These are phyloP conservation scores for Pangasius sanitwongsei DNA, from an alignment of 2,797 vertebrate genomes.

Conservation along the genomic window DNA sequence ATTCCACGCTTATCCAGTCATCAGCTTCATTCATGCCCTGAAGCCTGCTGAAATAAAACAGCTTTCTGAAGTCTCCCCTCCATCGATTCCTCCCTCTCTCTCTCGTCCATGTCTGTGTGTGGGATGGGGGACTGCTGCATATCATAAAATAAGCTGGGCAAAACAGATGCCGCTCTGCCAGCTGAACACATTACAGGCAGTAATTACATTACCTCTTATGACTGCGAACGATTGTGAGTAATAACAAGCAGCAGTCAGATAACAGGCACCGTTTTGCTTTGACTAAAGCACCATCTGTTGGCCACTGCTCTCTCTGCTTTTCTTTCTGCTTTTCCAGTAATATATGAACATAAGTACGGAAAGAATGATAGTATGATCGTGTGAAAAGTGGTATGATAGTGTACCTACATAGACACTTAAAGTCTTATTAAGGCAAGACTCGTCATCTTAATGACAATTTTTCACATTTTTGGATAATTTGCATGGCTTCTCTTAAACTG, in stretches of 20 bases:
- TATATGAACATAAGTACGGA: background rate
- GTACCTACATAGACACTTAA: background rate
- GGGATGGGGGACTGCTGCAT: constrained; percentile 8
- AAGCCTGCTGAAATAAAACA: constrained; percentile 38
- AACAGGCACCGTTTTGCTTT: constrained; percentile 52
- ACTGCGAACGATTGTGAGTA: constrained; percentile 48
- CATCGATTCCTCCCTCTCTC: constrained; percentile 31
- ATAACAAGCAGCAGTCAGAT: constrained; percentile 48
- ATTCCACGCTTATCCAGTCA: constrained; percentile 37
- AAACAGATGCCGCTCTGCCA: constrained; percentile 41
- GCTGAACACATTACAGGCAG: constrained; percentile 48
- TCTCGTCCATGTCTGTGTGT: background rate
- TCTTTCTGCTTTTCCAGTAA: too few species aligned
- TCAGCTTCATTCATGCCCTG: constrained; percentile 40
- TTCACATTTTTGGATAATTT: background rate
- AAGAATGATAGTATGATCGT: background rate
- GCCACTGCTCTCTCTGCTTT: constrained; percentile 1
- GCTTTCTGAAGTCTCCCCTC: constrained; percentile 21
- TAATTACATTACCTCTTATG: constrained; percentile 60
- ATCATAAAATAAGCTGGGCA: constrained; percentile 39
- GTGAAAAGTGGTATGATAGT: background rate
- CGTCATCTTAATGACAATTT: background rate
- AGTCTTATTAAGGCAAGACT: background rate
- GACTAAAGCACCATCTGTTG: constrained; percentile 64
- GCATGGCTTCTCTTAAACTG: too few species aligned